phyloP scores from a whole-genome alignment of 2,113 vertebrate species.

The Syngnathus typhle region DNA sequence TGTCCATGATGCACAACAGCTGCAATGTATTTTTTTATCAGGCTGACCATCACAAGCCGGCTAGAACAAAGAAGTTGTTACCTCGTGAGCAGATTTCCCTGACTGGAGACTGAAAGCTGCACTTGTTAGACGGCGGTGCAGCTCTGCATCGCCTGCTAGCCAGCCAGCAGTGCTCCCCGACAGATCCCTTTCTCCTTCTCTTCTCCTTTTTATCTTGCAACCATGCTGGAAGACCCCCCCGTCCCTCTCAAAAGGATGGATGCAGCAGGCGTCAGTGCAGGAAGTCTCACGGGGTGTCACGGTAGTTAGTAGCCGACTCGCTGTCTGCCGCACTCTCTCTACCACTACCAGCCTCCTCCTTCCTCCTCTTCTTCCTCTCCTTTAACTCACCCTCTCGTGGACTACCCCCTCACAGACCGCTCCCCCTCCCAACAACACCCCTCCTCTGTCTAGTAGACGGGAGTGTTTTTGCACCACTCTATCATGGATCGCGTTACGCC shows the following conservation, averaged over 20 bases:
- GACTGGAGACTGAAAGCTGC: slow-evolving; percentile 67
- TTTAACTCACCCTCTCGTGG: slow-evolving; percentile 48
- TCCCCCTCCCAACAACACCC: slow-evolving; percentile 3
- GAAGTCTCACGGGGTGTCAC: slow-evolving; percentile 65
- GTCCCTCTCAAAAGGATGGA: slow-evolving; percentile 8
- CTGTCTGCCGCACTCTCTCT: slow-evolving; percentile 64
- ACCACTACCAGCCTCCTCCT: slow-evolving; percentile 54
- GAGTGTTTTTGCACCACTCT: slow-evolving; percentile 73
- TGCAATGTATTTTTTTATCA: background rate
- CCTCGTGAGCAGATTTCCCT: slow-evolving; percentile 49
- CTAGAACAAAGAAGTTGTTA: slow-evolving; percentile 57
- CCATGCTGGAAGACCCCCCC: background rate
- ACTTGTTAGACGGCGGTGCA: slow-evolving; percentile 62
- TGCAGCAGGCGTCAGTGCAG: slow-evolving; percentile 61
- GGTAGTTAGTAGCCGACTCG: slow-evolving; percentile 64
- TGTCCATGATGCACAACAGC: background rate
- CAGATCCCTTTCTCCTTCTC: background rate
- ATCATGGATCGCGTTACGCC: slow-evolving; percentile 80
- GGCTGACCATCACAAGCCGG: background rate
- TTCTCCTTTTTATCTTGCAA: background rate
- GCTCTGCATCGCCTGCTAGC: slow-evolving; percentile 56
- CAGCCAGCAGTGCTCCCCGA: slow-evolving; percentile 49
- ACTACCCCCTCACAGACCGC: slow-evolving; percentile 13
- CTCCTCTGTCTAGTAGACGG: slow-evolving; percentile 53
- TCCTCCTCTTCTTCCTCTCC: slow-evolving; percentile 37